These are phyloP conservation scores for Luperina nickerlii DNA, from an alignment of 2,888 invertebrate genomes.

Conservation along the genomic window DNA sequence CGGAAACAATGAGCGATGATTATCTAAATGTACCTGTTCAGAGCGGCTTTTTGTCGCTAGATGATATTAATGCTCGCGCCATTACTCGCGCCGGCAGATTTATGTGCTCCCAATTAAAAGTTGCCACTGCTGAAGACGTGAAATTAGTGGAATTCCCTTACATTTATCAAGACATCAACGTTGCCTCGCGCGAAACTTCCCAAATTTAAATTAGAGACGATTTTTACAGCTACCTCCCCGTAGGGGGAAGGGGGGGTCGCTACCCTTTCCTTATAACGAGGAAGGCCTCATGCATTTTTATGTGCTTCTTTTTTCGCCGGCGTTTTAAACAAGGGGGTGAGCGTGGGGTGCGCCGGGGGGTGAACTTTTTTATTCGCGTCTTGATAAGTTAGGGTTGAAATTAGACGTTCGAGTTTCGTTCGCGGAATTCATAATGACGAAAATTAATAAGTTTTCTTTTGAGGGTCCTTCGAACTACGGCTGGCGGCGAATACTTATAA, in stretches of 20 bases:
- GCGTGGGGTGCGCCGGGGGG: slow-evolving; percentile 86
- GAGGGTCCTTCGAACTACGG: slow-evolving; percentile 84
- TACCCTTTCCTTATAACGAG: slow-evolving; percentile 91
- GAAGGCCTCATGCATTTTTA: slow-evolving; percentile 91
- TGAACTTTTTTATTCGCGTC: slow-evolving; percentile 91
- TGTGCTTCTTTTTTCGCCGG: slow-evolving; percentile 91
- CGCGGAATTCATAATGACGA: slow-evolving; percentile 91
- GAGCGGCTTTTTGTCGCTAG: slow-evolving; percentile 85
- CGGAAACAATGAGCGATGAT: slow-evolving; percentile 87
- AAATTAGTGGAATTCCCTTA: slow-evolving; percentile 89
- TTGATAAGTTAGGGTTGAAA: slow-evolving; percentile 91
- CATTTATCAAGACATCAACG: slow-evolving; percentile 91
- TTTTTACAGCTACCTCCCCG: slow-evolving; percentile 90
- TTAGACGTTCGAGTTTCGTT: slow-evolving; percentile 91
- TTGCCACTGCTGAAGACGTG: slow-evolving; percentile 86
- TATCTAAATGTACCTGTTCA: slow-evolving; percentile 83
- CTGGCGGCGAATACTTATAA: slow-evolving; percentile 76
- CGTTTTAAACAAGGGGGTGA: slow-evolving; percentile 91
- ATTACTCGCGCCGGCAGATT: slow-evolving; percentile 84
- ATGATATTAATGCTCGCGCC: slow-evolving; percentile 86
- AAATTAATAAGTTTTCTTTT: slow-evolving; percentile 91
- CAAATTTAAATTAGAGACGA: slow-evolving; percentile 91
- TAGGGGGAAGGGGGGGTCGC: slow-evolving; percentile 82
- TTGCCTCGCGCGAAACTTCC: slow-evolving; percentile 89
- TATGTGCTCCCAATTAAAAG: slow-evolving; percentile 90